These are phyloP conservation scores for Ylistrum balloti DNA, from an alignment of 1,140 invertebrate genomes.

Conservation along the genomic window DNA sequence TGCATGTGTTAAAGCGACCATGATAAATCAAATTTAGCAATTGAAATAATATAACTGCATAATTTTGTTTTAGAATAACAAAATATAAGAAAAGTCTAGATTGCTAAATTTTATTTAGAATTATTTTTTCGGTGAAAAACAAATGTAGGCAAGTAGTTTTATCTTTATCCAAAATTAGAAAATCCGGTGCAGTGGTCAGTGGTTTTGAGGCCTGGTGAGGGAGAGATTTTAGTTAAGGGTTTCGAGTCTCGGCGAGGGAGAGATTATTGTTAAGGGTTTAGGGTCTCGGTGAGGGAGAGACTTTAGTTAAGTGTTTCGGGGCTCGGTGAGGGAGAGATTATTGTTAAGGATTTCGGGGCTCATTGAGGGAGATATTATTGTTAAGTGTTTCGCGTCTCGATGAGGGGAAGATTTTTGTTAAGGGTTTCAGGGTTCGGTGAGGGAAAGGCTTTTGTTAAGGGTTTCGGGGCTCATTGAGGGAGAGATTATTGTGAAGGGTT, in stretches of 20 bases:
- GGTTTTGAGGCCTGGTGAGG: background rate
- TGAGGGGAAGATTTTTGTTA: no score
- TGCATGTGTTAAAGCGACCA: conserved; percentile 11
- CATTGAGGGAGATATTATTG: background rate
- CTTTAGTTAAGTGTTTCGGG: background rate
- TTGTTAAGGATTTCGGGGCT: background rate
- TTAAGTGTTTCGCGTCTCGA: no score
- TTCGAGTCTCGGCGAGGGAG: no score
- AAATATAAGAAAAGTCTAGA: background rate
- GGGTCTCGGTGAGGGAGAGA: background rate
- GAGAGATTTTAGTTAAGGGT: background rate
- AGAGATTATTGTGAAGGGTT: no score
- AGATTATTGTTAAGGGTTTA: background rate
- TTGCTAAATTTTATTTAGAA: background rate
- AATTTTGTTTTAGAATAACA: background rate
- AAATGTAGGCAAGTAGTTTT: background rate
- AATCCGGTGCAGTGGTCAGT: background rate
- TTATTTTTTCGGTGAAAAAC: background rate
- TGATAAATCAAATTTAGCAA: background rate
- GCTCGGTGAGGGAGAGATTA: no score
- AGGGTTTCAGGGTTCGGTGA: background rate
- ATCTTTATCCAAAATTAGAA: background rate
- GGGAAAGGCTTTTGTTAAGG: background rate
- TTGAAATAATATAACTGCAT: background rate
- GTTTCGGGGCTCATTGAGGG: no score